Evolutionary conservation across 2,888 invertebrate species (phyloP), one percentile per base, ranked within the genome.

Genomic region (Nezara viridula): DNA sequence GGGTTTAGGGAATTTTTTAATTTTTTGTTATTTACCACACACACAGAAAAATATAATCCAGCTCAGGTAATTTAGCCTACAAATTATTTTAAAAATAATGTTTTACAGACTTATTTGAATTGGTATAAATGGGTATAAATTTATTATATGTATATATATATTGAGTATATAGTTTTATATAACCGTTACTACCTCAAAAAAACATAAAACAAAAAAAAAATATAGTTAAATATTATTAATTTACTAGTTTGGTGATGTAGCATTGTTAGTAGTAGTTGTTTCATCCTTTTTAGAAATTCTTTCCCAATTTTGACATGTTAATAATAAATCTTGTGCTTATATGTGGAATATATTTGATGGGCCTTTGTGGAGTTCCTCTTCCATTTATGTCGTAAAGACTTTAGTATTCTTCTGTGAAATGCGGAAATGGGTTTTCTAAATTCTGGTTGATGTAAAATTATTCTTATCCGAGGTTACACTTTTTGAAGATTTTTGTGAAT

Each of bases 341-440:
- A 81, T 81, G 81, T 81, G 81, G 44, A 81, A 81, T 81, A 81
- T 81, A 81, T 81, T 47, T 81, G 81, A 88, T 66, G 88, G 88
- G 88, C 88, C 44, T 88, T 81, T 88, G 37, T 86, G 66, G 90
- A 90, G 90, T 90, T 90, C 90, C 90, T 90, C 90, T 90, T 90
- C 90, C 90, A 90, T 86, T 66, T 66, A 88, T 47, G 37, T 86
- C 55, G 27, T 88, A 12, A 40, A 81, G 81, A 81, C 40, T 44
- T 81, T 81, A n/a, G 66, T 73, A 81, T 44, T 81, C 44, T 81
- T 81, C 81, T 44, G 44, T 81, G 44, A 81, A 77, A 40, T 37
- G 77, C 40, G 77, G 40, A 77, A 81, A 81, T 81, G 40, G 44
- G 32, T 86, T 86, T 40, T 86, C 49, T 50, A 86, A 86, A 86